Conservation (phyloP, 2,797 vertebrate genomes). For the Coregonus suidteri region DNA sequence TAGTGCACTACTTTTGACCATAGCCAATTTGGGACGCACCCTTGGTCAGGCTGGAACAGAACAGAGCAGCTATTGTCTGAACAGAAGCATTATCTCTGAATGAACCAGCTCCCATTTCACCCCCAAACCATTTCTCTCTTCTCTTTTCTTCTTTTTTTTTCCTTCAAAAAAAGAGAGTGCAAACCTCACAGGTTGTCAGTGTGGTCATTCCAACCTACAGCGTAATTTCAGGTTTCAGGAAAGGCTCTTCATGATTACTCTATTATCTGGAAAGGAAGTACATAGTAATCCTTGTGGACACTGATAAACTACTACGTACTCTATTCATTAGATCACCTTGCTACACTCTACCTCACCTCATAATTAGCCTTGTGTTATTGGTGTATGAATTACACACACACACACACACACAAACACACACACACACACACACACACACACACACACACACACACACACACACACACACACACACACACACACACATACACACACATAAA, state of each 20-base stretch:
- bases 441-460: slow-evolving; percentile 10
- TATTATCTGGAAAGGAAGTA: not conserved
- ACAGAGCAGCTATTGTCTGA: slow-evolving; percentile 20
- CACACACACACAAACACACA: slow-evolving; percentile 13
- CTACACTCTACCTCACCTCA: not conserved
- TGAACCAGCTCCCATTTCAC: slow-evolving; percentile 9
- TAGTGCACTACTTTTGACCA: not conserved
- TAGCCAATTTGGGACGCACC: not conserved
- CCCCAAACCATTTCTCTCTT: slow-evolving; percentile 3
- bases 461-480: slow-evolving; percentile 19
- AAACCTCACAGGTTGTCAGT: slow-evolving; percentile 1
- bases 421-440: slow-evolving; percentile 11
- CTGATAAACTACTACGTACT: not conserved
- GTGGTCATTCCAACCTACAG: not conserved
- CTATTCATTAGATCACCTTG: not conserved
- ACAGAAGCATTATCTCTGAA: slow-evolving; percentile 1
- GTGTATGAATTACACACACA: not conserved
- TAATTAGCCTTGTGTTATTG: not conserved
- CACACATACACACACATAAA: not conserved
- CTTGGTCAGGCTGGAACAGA: slow-evolving; percentile 5
- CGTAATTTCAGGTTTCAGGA: not conserved
- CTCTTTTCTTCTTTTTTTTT: not conserved
- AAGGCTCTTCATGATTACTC: not conserved
- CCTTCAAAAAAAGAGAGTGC: not conserved
- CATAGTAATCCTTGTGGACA: not conserved